A percentile compares a stretch with the other conserved stretches of the same genome.
Conservation (phyloP, 2,797 vertebrate species). For the Lutra lutra region DNA sequence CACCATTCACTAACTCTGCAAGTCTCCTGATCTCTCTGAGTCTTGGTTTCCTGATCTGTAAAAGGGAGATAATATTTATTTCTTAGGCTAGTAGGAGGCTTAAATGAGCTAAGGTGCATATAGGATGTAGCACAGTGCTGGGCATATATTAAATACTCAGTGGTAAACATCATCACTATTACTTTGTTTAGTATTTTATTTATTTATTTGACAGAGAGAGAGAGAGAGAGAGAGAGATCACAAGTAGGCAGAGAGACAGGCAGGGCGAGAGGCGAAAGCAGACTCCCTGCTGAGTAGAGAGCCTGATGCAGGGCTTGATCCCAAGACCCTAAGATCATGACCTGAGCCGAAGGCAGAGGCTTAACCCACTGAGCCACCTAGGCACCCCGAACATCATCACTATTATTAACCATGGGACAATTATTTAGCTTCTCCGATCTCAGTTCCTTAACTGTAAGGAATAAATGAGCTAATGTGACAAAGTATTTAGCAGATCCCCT, state of each 20-base stretch:
- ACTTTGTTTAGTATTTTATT: too few species aligned
- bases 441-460: background rate
- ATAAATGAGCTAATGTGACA: background rate
- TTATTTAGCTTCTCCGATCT: background rate
- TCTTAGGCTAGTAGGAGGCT: background rate
- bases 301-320: too few species aligned
- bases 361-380: too few species aligned
- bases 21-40: background rate
- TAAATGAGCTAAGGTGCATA: background rate
- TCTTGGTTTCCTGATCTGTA: conserved; percentile 2
- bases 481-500: background rate
- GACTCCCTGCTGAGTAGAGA: too few species aligned
- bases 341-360: too few species aligned
- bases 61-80: background rate
- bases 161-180: background rate
- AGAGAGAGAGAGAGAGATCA: too few species aligned
- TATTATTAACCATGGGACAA: background rate
- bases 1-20: background rate
- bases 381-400: background rate
- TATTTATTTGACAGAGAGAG: too few species aligned
- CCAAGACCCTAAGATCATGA: too few species aligned
- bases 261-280: too few species aligned
- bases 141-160: background rate
- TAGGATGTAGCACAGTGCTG: background rate
- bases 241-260: too few species aligned